These are phyloP conservation scores for Muscicapa striata DNA, from an alignment of 2,797 vertebrate genomes.

Conservation along the genomic window DNA sequence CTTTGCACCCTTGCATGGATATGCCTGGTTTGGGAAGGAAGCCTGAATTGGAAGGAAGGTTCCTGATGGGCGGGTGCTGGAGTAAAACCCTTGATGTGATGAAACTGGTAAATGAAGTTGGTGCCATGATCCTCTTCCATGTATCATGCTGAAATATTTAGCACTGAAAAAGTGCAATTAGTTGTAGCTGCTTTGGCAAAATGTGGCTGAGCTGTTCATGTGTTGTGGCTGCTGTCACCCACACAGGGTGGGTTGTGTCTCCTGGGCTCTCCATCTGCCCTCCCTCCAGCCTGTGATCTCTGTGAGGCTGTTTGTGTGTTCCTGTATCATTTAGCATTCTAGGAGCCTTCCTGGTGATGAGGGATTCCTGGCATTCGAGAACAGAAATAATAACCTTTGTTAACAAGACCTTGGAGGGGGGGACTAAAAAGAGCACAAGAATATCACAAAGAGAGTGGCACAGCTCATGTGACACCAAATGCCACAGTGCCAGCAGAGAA, in stretches of 20 bases:
- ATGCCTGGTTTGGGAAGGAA: background rate
- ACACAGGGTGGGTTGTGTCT: fast-evolving
- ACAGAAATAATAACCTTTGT: background rate
- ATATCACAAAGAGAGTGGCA: background rate
- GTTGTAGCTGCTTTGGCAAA: background rate
- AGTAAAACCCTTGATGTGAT: background rate
- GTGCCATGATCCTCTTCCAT: background rate
- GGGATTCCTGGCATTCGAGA: background rate
- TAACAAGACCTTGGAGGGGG: background rate
- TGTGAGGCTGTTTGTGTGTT: background rate
- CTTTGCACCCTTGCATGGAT: background rate
- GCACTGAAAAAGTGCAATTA: background rate
- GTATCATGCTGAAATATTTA: background rate
- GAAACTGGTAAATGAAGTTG: background rate
- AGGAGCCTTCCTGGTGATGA: background rate
- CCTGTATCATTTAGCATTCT: background rate
- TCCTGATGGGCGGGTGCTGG: background rate
- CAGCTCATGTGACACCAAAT: background rate
- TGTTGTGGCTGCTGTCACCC: background rate
- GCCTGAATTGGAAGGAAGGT: background rate
- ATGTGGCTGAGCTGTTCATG: background rate
- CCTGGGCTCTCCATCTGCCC: background rate
- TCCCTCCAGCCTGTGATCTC: background rate
- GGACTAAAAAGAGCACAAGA: background rate
- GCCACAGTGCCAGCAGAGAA: background rate